Base-by-base conservation (phyloP, 2,113 vertebrate species). In the Macquaria ambigua region DNA sequence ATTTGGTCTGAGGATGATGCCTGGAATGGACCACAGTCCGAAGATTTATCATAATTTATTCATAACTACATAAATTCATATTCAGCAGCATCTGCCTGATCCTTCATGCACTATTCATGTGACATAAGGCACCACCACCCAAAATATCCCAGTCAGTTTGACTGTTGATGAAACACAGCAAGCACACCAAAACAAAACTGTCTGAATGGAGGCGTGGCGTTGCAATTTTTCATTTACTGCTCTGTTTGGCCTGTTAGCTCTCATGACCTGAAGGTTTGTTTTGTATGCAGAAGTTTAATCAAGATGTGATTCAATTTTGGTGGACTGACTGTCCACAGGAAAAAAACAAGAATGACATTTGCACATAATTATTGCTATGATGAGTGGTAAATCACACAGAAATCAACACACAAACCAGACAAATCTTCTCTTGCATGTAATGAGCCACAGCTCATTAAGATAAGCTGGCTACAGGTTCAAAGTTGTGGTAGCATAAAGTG, bases 41-140 rank as follows among this genome's bases (percentile, higher is more conserved):
- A 72, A 85, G 62, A 83, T 79, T 82, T 77, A 69, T 63, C 70
- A 78, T 91, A 82, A 92, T 90, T 87, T 91, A 93, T 94, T 93
- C 85, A 90, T 69, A 43, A 81, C 81, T 80, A 84, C 92, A 91
- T 74, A 80, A 68, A 93, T 94, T 90, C 74, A 92, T 95, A 94
- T 93, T 93, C 92, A 91, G 84, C 82, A 83, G 79, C 91, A 94
- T 93, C 93, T 93, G 93, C 82, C 84, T 79, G 75, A 79, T 87
- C 67, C 87, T 83, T 88, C 89, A 93, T 94, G 83, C 81, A 91
- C 72, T 91, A 93, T 93, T 94, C 89, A 95, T 93, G 86, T 53
- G 62, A 79, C 90, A 92, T 79, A 84, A 89, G 89, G 82, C 58
- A 52, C 43, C 61, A 37, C 34, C 20, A 50, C 8, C 23, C 25